Conservation (phyloP, 2,113 vertebrate genomes). For the Larimichthys polyactis region DNA sequence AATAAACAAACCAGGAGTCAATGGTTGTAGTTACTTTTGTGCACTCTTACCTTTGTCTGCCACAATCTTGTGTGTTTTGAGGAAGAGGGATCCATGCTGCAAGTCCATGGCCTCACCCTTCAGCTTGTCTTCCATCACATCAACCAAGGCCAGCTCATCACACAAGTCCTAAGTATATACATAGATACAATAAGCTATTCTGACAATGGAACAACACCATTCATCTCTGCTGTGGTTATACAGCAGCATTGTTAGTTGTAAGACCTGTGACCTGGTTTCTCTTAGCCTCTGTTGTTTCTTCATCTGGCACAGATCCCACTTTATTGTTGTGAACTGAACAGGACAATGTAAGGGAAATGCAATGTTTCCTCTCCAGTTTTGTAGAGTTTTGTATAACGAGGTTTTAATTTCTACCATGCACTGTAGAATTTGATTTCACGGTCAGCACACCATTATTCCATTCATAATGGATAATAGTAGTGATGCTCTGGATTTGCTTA, state of each 20-base stretch:
- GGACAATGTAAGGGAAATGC: not conserved
- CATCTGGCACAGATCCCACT: constrained; percentile 1
- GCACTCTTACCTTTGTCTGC: constrained; percentile 91
- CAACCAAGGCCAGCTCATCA: constrained; percentile 96
- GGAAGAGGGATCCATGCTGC: constrained; percentile 97
- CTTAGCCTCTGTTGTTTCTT: not conserved
- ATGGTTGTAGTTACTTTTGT: not conserved
- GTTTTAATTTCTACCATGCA: not conserved
- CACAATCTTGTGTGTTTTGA: constrained; percentile 95
- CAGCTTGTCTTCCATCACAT: constrained; percentile 98
- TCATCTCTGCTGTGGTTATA: not conserved
- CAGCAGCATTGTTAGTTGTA: not conserved
- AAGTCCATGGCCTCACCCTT: constrained; percentile 97
- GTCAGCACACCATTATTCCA: not conserved
- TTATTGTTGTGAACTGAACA: not conserved
- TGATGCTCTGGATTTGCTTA: not conserved
- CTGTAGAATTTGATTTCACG: not conserved
- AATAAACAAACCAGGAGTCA: not conserved
- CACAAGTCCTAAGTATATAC: constrained; percentile 88
- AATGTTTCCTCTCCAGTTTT: not conserved
- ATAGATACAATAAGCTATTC: not conserved
- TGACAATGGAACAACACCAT: not conserved
- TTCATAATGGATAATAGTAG: not conserved
- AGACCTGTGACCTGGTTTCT: constrained; percentile 11
- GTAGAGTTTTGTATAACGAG: not conserved